Base-by-base conservation (phyloP, 2,888 invertebrate species). In the Odiellus spinosus region DNA sequence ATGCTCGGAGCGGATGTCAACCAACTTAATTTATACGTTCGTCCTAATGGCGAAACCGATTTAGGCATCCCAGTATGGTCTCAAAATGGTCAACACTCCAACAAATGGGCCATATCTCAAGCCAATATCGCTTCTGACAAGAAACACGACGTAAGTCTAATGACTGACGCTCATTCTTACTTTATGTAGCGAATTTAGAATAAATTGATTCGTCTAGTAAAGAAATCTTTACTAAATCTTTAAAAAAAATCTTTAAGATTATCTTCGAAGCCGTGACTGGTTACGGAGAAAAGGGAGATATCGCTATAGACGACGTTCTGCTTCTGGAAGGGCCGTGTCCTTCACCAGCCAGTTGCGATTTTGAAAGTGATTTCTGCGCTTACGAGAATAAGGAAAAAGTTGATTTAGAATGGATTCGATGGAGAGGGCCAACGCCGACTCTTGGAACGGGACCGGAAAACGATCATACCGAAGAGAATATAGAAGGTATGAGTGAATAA, bases 1-100 rank as follows among this genome's bases (percentile, higher is more conserved):
- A 63, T 61, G 58, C 56, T 57, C 47, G 64, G 64, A 4, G 38
- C 21, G 8, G 55, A 58, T 17, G 55, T 59, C 12, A 59, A 60
- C 51, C 52, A 51, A 1, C 50, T 50, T 2, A 39, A 34, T 4
- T 12, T 52, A 14, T 49, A 51, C 26, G 44, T 53, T 48, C 40
- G 48, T 15, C 15, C 46, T 11, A 36, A 35, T 3, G 45, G 20
- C 4, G 44, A 42, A 10, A 18, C 4, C 2, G 8, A 47, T 3
- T 45, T 49, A 2, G 45, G 38, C 5, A 45, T 38, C 15, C 21
- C 49, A 3, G n/a, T 45, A 11, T 54, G 54, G 54, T 45, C 46
- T 2, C 48, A 45, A 14, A 41, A 15, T 2, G 15, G 20, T 12
- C 44, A 45, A 17, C 45, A 51, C 21, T 50, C 46, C n/a, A 47